Evolutionary conservation across 1,140 invertebrate species (phyloP).

Genomic region (Diorhabda sublineata): DNA sequence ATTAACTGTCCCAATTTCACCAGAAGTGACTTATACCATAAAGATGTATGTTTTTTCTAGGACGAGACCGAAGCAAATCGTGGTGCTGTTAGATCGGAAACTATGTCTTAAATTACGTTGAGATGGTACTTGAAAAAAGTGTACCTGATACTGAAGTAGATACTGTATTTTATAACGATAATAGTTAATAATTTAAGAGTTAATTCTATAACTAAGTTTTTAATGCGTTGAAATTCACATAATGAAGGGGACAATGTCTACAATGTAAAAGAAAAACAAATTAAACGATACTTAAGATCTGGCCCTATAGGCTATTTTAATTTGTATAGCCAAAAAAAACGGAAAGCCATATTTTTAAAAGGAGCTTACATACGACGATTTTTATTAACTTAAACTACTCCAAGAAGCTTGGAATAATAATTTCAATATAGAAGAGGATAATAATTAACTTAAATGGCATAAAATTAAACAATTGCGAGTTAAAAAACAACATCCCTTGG

Average conservation of each 20-base stretch:
- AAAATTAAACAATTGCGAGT: background rate
- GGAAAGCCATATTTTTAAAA: background rate
- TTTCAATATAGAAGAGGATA: background rate
- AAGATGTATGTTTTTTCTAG: slow-evolving; percentile 40
- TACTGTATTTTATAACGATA: slow-evolving; percentile 44
- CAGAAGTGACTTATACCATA: slow-evolving; percentile 34
- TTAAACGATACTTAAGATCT: slow-evolving; percentile 34
- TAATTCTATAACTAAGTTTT: background rate
- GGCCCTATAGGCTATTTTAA: slow-evolving; percentile 20
- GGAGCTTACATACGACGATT: background rate
- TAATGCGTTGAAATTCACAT: background rate
- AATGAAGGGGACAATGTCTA: slow-evolving; percentile 40
- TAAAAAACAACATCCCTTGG: background rate
- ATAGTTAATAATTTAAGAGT: slow-evolving; percentile 27
- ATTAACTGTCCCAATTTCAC: slow-evolving; percentile 42
- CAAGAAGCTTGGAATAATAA: background rate
- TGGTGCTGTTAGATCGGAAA: slow-evolving; percentile 38
- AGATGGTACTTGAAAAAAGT: background rate
- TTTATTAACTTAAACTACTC: background rate
- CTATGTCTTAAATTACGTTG: slow-evolving; percentile 35
- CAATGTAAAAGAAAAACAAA: slow-evolving; percentile 43
- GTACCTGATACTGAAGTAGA: slow-evolving; percentile 27
- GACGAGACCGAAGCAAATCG: slow-evolving; percentile 32
- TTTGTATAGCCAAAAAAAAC: background rate
- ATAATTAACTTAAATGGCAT: background rate